These are phyloP conservation scores for Merodon equestris DNA, from an alignment of 2,888 invertebrate species.

Conservation along the genomic window DNA sequence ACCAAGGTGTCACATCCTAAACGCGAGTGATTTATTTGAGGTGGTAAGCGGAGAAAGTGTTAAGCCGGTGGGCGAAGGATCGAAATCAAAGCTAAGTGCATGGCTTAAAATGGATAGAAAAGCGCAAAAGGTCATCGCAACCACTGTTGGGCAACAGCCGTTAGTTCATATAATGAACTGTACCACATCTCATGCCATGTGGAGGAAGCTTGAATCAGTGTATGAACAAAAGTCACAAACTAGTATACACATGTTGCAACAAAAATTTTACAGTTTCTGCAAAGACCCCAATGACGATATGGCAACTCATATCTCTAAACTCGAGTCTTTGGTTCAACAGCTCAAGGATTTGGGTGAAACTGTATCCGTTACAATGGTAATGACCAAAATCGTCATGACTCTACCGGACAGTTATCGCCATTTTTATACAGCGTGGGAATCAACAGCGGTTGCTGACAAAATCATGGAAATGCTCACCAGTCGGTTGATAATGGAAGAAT, in stretches of 20 bases:
- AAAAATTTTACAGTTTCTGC: constrained; percentile 30
- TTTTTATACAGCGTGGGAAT: constrained; percentile 28
- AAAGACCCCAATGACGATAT: not conserved
- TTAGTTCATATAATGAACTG: constrained; percentile 60
- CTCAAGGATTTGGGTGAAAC: constrained; percentile 35
- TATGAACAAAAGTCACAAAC: constrained; percentile 74
- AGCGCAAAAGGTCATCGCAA: constrained; percentile 1
- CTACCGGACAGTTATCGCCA: constrained; percentile 7
- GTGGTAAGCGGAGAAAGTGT: not conserved
- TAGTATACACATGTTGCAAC: constrained; percentile 72
- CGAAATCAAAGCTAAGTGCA: not conserved
- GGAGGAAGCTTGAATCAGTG: constrained; percentile 57
- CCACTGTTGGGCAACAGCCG: constrained; percentile 3
- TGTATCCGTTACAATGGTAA: constrained; percentile 25
- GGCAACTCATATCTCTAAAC: constrained; percentile 14
- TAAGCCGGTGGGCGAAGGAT: not conserved
- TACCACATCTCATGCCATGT: constrained; percentile 58
- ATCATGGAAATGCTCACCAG: constrained; percentile 1
- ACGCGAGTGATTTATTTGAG: constrained; percentile 5
- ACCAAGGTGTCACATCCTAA: not conserved
- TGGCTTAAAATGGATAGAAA: not conserved
- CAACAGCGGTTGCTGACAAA: not conserved
- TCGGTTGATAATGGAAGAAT: constrained; percentile 35
- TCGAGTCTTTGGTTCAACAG: constrained; percentile 50
- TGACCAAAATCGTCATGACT: constrained; percentile 33